Conservation (phyloP, 2,888 invertebrate genomes). For the Macrosoma leucophasiata region DNA sequence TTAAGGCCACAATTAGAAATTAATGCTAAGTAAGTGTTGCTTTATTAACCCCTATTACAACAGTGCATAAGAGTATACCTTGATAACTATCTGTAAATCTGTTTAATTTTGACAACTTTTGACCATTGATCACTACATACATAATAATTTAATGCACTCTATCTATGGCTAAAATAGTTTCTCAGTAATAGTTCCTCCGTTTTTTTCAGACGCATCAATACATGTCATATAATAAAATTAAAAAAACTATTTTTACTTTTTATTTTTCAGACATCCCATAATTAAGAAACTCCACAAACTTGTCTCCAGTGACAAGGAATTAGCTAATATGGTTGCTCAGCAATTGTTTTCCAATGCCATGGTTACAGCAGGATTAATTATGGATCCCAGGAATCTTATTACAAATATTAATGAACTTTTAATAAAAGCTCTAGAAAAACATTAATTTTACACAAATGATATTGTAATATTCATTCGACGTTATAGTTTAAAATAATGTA, state of each 20-base stretch:
- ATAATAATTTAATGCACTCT: no score
- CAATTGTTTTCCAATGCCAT: constrained; percentile 96
- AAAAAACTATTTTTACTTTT: constrained; percentile 7
- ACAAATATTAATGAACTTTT: constrained; percentile 91
- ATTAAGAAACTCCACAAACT: constrained; percentile 90
- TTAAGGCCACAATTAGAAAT: constrained; percentile 95
- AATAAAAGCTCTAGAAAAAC: constrained; percentile 86
- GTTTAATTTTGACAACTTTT: no score
- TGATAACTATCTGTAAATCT: no score
- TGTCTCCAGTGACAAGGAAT: constrained; percentile 81
- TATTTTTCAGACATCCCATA: constrained; percentile 84
- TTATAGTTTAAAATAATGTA: no score
- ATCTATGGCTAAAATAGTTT: no score
- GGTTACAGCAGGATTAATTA: constrained; percentile 94
- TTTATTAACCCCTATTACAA: no score
- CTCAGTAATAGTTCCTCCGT: no score
- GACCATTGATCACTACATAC: no score
- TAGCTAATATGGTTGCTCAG: constrained; percentile 89
- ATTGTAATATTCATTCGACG: no score
- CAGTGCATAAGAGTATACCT: no score
- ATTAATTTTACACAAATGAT: constrained; percentile 47
- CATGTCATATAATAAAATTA: no score
- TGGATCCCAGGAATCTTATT: constrained; percentile 91
- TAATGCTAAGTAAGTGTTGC: constrained; percentile 87
- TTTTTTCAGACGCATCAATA: no score